Base-by-base conservation (phyloP, 37 sponge, comb jelly and placozoan genomes). In the Beroe forskalii region DNA sequence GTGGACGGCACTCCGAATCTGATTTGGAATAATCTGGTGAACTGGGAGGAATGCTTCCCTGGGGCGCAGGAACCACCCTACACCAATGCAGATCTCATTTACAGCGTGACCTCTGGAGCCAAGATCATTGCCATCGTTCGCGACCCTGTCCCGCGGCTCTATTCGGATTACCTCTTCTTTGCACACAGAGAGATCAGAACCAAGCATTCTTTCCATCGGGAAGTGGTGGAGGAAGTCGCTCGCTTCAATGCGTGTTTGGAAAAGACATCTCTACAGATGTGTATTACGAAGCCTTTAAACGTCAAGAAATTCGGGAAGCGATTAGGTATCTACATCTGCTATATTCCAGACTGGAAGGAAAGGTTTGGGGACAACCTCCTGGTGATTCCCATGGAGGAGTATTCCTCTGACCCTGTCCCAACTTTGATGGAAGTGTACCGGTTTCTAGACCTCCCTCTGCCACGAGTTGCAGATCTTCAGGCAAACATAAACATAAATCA, bases 301-400 rank as follows among this genome's bases (percentile, higher is more conserved):
- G 75, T 35, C 75, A 35, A 35, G 8, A 72, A 72, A 72, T 12
- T 72, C 1, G 33, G 75, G 30, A 19, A 36, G 6, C 28, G 20
- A 8, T 39, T 72, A 17, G 75, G 75, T 33, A 20, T 72, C 40
- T 72, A 72, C 40, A 37, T 72, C 14, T 72, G 75, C 35, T 72
- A 22, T 72, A 37, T 72, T 22, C 3, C 39, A 37, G 75, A 72
- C 40, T 72, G 75, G 75, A 38, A 38, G 38, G 20, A 37, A 37
- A 20, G 14, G 20, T 72, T 72, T 20, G 40, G 40, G 20, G 40
- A 32, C 38, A 32, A 72, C 37, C 23, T 72, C 8, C 38, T 72
- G 40, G 40, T 37, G 9, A 20, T 72, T 22, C 35, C 75, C 1
- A 4, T 72, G 20, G 75, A 72, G 40, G 75, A 72, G 2, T 72